A percentile compares a stretch with the other conserved stretches of the same genome.
Conservation (phyloP, 2,888 invertebrate genomes). For the Epinotia demarniana region DNA sequence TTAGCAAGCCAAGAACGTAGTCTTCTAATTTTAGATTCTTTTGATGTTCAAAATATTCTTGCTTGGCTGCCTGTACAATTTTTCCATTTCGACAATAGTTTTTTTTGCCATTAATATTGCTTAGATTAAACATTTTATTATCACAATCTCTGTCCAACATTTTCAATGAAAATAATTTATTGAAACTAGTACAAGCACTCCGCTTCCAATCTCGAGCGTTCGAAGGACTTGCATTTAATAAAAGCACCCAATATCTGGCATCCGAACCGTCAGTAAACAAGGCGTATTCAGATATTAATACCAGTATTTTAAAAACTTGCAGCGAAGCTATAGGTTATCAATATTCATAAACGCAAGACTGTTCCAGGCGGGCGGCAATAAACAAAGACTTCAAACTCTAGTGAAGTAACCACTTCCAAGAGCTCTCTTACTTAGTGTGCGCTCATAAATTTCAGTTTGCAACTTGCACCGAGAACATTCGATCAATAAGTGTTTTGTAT, state of each 20-base stretch:
- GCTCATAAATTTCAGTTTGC: slow-evolving; percentile 83
- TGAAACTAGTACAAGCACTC: neutral
- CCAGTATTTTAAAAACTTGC: slow-evolving; percentile 73
- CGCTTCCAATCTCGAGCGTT: neutral
- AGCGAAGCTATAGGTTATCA: slow-evolving; percentile 74
- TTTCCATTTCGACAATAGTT: too few species aligned
- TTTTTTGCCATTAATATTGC: too few species aligned
- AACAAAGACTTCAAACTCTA: slow-evolving; percentile 73
- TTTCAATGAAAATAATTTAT: slow-evolving; percentile 1
- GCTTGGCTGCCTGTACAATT: too few species aligned
- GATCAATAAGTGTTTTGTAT: slow-evolving; percentile 83
- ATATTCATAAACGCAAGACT: slow-evolving; percentile 79
- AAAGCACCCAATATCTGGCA: slow-evolving; percentile 8
- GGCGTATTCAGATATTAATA: slow-evolving; percentile 64
- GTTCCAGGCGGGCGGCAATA: slow-evolving; percentile 76
- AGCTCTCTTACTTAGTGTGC: slow-evolving; percentile 73
- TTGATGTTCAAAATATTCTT: too few species aligned
- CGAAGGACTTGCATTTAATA: slow-evolving; percentile 14
- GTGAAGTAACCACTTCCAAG: slow-evolving; percentile 71
- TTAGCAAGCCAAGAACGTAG: too few species aligned
- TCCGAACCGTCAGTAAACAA: slow-evolving; percentile 54
- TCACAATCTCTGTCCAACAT: neutral
- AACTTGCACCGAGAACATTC: slow-evolving; percentile 80
- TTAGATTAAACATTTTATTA: too few species aligned
- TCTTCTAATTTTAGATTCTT: too few species aligned